Evolutionary conservation across 2,888 invertebrate genomes (phyloP).

Genomic region (Nesidiocoris tenuis): DNA sequence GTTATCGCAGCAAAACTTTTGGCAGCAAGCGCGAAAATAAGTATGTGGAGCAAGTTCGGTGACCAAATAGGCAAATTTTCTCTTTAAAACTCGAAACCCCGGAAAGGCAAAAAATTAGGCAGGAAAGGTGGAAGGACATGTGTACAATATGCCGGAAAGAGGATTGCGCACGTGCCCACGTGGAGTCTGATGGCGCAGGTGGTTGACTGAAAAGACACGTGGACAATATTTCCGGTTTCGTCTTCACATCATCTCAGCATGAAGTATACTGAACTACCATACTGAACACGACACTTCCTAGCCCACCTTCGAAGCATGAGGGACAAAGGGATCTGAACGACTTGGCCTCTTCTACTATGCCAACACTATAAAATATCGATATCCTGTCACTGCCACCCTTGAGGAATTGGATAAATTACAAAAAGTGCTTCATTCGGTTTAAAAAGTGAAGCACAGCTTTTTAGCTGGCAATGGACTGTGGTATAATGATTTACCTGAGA

Average conservation of each 20-base stretch:
- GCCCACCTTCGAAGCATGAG: background rate
- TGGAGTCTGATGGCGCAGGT: background rate
- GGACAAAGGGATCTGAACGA: no score
- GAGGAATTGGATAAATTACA: no score
- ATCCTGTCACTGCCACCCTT: no score
- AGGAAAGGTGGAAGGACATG: background rate
- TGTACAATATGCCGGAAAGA: background rate
- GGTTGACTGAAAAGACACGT: background rate
- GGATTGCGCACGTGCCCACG: background rate
- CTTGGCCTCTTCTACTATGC: background rate
- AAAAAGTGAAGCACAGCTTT: no score
- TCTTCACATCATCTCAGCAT: background rate
- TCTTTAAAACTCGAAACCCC: background rate
- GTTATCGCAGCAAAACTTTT: no score
- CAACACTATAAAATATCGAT: no score
- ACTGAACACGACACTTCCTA: background rate
- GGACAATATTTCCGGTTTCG: background rate
- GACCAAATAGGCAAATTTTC: no score
- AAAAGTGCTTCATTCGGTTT: no score
- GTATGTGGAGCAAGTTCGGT: no score
- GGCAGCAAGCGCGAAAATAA: no score
- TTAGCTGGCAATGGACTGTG: no score
- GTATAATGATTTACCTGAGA: no score
- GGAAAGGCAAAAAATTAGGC: background rate
- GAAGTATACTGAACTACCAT: background rate